Conservation (phyloP, 1,140 invertebrate genomes). For the Sitophilus oryzae region DNA sequence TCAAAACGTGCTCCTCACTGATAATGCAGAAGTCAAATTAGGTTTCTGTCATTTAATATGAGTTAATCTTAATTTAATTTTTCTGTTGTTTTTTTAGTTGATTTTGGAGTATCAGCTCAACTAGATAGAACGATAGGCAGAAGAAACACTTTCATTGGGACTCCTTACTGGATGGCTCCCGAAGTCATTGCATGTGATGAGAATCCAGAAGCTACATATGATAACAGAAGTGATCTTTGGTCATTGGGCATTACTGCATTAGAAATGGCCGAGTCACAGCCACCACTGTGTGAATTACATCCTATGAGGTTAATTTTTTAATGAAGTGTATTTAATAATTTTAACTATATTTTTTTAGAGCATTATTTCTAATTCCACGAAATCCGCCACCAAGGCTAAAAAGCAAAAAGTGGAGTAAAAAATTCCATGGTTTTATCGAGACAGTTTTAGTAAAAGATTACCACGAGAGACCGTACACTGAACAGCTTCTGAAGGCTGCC, state of each 20-base stretch:
- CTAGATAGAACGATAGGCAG: slow-evolving; percentile 97
- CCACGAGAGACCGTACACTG: slow-evolving; percentile 95
- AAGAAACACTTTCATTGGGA: slow-evolving; percentile 99
- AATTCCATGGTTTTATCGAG: slow-evolving; percentile 87
- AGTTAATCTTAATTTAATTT: background rate
- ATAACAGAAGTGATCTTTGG: slow-evolving; percentile 98
- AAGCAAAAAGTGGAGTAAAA: slow-evolving; percentile 97
- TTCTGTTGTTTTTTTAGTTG: slow-evolving; percentile 57
- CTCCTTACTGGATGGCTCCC: slow-evolving; percentile 96
- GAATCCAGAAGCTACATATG: slow-evolving; percentile 99
- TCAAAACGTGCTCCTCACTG: slow-evolving; percentile 98
- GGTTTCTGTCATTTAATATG: slow-evolving; percentile 46
- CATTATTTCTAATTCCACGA: slow-evolving; percentile 42
- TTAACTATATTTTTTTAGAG: slow-evolving; percentile 29
- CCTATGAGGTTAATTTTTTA: slow-evolving; percentile 72
- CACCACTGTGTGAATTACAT: slow-evolving; percentile 97
- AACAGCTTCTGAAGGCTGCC: slow-evolving; percentile 93
- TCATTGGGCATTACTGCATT: slow-evolving; percentile 96
- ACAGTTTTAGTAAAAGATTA: slow-evolving; percentile 95
- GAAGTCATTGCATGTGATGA: slow-evolving; percentile 99
- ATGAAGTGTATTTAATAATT: background rate
- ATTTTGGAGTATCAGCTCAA: slow-evolving; percentile 99
- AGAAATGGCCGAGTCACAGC: slow-evolving; percentile 99
- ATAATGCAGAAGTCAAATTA: slow-evolving; percentile 98
- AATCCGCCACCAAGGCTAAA: slow-evolving; percentile 73